phyloP scores from a whole-genome alignment of 1,140 invertebrate genomes.

The Aradophagus sp. region DNA sequence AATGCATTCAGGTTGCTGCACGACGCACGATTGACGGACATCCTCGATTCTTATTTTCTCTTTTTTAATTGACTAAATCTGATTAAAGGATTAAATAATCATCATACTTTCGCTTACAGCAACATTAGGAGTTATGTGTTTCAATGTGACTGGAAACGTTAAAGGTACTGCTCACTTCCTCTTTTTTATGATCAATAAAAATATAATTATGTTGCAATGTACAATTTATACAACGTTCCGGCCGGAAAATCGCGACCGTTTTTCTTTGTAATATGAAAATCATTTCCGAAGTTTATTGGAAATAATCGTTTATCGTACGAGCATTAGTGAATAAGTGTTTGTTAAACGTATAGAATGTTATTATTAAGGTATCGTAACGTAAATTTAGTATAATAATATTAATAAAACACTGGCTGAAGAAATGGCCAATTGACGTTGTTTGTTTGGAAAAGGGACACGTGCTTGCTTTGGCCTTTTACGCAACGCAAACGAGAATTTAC shows the following conservation, averaged over 20 bases:
- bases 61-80: slow-evolving; percentile 60
- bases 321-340: slow-evolving; percentile 8
- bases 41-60: slow-evolving; percentile 56
- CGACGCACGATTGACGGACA: slow-evolving; percentile 41
- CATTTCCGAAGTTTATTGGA: neutral
- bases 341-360: neutral
- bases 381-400: no score
- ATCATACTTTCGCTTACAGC: slow-evolving; percentile 58
- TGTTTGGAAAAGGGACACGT: no score
- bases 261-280: slow-evolving; percentile 3
- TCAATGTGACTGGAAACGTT: slow-evolving; percentile 47
- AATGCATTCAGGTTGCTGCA: neutral
- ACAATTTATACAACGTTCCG: slow-evolving; percentile 28
- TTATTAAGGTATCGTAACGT: slow-evolving; percentile 2
- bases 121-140: slow-evolving; percentile 49
- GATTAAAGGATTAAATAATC: slow-evolving; percentile 60
- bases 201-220: slow-evolving; percentile 38
- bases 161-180: slow-evolving; percentile 34
- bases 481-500: slow-evolving; percentile 6
- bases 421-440: no score
- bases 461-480: slow-evolving; percentile 2
- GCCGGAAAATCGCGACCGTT: slow-evolving; percentile 14
- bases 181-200: slow-evolving; percentile 49
- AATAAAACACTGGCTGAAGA: no score
- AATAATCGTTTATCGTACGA: no score